A percentile compares a stretch with the other conserved stretches of the same genome.
phyloP scores from a whole-genome alignment of 2,797 vertebrate genomes.

The Ispidina lecontei region DNA sequence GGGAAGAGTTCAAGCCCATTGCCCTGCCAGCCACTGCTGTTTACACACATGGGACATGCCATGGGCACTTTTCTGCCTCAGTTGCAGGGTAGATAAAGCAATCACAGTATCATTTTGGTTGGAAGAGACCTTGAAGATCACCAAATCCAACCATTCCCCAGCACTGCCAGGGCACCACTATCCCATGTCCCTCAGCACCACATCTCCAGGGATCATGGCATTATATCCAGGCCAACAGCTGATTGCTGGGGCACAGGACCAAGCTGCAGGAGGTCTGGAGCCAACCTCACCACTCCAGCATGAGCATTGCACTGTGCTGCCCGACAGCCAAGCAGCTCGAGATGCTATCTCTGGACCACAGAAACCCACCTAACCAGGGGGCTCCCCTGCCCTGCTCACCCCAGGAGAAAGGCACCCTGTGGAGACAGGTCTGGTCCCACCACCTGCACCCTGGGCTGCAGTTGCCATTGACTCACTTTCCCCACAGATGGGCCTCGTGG shows the following conservation, averaged over 20 bases:
- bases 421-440: neutral
- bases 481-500: neutral
- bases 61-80: neutral
- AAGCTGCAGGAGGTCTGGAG: neutral
- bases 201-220: neutral
- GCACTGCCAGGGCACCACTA: neutral
- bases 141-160: neutral
- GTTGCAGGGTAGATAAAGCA: neutral
- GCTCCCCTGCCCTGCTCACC: neutral
- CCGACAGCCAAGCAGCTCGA: neutral
- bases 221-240: neutral
- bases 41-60: neutral
- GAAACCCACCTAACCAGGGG: neutral
- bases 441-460: neutral
- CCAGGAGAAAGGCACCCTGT: accelerated
- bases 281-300: accelerated
- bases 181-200: neutral
- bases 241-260: neutral
- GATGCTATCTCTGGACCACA: neutral
- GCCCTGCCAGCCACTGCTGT: neutral
- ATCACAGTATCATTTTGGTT: neutral
- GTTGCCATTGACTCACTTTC: neutral
- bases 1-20: neutral
- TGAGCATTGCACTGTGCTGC: neutral
- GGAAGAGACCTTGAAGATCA: neutral